Percentiles rank a stretch among this genome's conserved stretches.
These are phyloP conservation scores for Premnoplex brunnescens DNA, from an alignment of 2,797 vertebrate genomes.

Conservation along the genomic window DNA sequence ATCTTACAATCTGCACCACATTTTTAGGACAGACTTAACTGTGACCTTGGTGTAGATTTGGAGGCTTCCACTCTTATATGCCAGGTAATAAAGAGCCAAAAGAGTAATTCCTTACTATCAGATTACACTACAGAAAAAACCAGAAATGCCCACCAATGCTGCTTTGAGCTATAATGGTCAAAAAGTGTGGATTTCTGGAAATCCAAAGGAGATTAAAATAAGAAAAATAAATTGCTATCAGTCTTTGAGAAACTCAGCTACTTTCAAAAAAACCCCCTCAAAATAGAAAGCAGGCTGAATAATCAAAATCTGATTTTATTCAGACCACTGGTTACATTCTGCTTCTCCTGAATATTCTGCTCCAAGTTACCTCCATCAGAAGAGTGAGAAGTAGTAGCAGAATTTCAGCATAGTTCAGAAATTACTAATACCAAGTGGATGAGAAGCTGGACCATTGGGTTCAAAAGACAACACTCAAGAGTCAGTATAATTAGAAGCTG, in stretches of 20 bases:
- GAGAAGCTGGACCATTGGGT: background rate
- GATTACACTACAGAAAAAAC: background rate
- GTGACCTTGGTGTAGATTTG: background rate
- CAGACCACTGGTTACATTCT: background rate
- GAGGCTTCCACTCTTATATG: background rate
- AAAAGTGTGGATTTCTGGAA: background rate
- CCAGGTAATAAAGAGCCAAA: background rate
- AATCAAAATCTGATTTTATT: background rate
- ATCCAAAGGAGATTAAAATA: background rate
- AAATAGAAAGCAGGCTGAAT: background rate
- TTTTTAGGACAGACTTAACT: background rate
- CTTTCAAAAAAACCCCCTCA: background rate
- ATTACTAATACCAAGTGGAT: background rate
- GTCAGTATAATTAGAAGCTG: background rate
- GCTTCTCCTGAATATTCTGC: background rate
- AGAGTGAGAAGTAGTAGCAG: background rate
- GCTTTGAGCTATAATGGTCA: background rate
- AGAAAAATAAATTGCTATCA: background rate
- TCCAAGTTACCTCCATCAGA: background rate
- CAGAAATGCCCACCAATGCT: background rate
- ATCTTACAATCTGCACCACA: background rate
- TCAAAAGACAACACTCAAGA: background rate
- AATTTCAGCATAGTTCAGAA: background rate
- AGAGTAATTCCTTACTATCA: background rate
- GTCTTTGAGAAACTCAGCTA: background rate